A percentile compares a stretch with the other conserved stretches of the same genome.
Evolutionary conservation across 2,888 invertebrate genomes (phyloP).

Genomic region (Clivina fossor): DNA sequence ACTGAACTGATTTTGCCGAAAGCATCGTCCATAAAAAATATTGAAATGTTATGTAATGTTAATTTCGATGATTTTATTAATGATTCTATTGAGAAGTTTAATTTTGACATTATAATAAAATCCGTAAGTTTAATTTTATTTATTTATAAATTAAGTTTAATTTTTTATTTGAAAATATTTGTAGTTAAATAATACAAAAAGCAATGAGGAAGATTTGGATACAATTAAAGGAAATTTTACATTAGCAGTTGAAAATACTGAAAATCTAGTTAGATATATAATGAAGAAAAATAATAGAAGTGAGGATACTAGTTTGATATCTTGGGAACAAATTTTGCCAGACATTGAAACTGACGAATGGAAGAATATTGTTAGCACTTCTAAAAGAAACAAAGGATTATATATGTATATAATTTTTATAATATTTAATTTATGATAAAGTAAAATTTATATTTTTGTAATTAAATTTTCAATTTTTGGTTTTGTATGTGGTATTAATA

Average conservation of each 20-base stretch:
- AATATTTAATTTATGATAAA: too few species aligned
- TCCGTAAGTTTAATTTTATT: constrained; percentile 48
- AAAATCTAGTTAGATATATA: constrained; percentile 20
- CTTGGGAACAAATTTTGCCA: constrained; percentile 32
- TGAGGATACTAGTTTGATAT: constrained; percentile 10
- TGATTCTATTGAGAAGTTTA: constrained; percentile 53
- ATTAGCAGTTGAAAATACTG: constrained; percentile 10
- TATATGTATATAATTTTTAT: constrained; percentile 16
- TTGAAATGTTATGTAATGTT: constrained; percentile 51
- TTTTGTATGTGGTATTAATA: too few species aligned
- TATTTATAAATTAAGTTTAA: constrained; percentile 15
- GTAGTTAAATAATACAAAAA: constrained; percentile 3
- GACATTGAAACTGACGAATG: constrained; percentile 51
- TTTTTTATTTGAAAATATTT: neutral
- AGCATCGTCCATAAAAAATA: constrained; percentile 48
- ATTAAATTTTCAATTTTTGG: too few species aligned
- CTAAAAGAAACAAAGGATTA: constrained; percentile 15
- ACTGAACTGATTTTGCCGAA: constrained; percentile 52
- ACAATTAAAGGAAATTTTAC: too few species aligned
- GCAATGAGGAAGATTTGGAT: constrained; percentile 5
- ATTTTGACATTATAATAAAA: constrained; percentile 53
- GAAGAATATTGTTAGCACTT: constrained; percentile 46
- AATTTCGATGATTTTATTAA: constrained; percentile 53
- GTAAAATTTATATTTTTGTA: too few species aligned
- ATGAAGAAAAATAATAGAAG: constrained; percentile 7